A percentile compares a stretch with the other conserved stretches of the same genome.
phyloP scores from a whole-genome alignment of 2,797 vertebrate species.

The Neosilurus mollespiculum region DNA sequence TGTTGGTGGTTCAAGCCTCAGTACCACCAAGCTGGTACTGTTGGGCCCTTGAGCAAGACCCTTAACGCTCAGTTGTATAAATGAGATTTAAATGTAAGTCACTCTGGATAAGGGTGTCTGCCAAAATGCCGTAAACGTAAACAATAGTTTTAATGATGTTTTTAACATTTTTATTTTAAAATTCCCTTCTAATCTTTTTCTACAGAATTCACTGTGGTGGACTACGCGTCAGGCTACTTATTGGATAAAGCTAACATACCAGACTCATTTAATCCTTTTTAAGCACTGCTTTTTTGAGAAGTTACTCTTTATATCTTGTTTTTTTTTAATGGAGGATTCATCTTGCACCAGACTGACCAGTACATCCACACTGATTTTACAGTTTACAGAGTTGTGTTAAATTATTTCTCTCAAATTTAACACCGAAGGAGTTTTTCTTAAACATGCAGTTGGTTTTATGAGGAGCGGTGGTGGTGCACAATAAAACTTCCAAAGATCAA shows the following conservation, averaged over 20 bases:
- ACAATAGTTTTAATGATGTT: background rate
- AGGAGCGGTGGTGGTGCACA: background rate
- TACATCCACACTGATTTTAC: background rate
- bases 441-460: background rate
- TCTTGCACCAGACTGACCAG: background rate
- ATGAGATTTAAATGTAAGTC: too few species aligned
- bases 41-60: too few species aligned
- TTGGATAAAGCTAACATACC: constrained; percentile 1
- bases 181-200: background rate
- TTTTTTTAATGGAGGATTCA: background rate
- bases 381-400: background rate
- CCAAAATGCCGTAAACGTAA: too few species aligned
- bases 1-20: too few species aligned
- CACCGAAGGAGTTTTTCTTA: background rate
- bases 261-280: constrained; percentile 19
- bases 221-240: background rate
- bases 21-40: too few species aligned
- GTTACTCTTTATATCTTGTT: constrained; percentile 4
- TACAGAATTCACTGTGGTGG: background rate
- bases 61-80: too few species aligned
- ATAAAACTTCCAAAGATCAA: constrained; percentile 11
- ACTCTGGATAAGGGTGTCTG: too few species aligned
- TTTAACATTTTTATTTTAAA: background rate
- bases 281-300: constrained; percentile 17
- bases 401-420: background rate